Evolutionary conservation across 2,888 invertebrate species (phyloP).

Genomic region (Gymnocheta viridis): DNA sequence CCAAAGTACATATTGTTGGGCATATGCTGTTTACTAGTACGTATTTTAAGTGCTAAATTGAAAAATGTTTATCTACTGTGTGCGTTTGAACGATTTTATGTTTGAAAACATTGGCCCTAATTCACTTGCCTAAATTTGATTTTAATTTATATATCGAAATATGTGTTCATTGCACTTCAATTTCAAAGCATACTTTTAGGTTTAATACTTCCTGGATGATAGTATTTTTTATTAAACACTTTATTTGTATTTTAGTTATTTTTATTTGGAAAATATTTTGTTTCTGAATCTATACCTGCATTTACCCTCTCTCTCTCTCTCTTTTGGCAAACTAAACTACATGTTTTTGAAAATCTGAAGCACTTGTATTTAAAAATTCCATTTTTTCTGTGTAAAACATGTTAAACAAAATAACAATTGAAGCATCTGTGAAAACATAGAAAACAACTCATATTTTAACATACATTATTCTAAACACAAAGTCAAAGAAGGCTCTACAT

Average conservation of each 20-base stretch:
- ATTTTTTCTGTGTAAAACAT: constrained; percentile 16
- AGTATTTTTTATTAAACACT: background rate
- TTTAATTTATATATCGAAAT: background rate
- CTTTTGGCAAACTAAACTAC: constrained; percentile 4
- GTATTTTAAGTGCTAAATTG: constrained; percentile 14
- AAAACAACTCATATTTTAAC: constrained; percentile 38
- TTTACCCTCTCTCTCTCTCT: background rate
- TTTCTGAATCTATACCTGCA: background rate
- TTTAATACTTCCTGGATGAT: background rate
- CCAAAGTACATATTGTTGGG: background rate
- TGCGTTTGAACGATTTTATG: background rate
- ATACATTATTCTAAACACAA: constrained; percentile 15
- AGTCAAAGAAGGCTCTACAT: constrained; percentile 1
- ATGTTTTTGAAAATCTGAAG: background rate
- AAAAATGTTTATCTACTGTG: background rate
- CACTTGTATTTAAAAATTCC: background rate
- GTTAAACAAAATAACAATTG: constrained; percentile 62
- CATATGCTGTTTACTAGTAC: background rate
- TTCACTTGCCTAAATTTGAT: background rate
- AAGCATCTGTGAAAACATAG: constrained; percentile 62
- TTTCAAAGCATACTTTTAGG: constrained; percentile 22
- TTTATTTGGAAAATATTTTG: background rate
- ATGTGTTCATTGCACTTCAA: background rate
- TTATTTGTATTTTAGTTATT: background rate
- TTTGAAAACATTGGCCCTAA: background rate